phyloP scores from a whole-genome alignment of 2,113 vertebrate species.

The Lipotes vexillifer region DNA sequence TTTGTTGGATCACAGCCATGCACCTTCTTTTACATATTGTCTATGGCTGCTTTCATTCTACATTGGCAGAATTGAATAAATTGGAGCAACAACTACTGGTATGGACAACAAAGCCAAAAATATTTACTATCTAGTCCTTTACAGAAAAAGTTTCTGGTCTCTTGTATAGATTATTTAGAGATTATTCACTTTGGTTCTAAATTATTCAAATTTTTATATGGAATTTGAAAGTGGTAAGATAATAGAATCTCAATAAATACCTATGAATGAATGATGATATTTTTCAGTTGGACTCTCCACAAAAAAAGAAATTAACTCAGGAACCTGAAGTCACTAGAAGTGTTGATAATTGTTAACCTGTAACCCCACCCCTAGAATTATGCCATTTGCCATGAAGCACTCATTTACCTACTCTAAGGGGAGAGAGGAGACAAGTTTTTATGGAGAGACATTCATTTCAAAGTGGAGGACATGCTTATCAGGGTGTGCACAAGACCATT shows the following conservation, averaged over 20 bases:
- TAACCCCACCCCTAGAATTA: neutral
- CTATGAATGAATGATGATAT: neutral
- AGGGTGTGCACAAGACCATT: neutral
- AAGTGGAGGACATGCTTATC: neutral
- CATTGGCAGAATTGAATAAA: neutral
- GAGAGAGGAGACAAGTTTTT: neutral
- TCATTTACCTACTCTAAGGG: neutral
- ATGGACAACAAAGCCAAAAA: neutral
- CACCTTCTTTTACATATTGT: neutral
- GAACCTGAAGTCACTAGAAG: neutral
- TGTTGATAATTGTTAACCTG: neutral
- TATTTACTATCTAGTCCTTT: neutral
- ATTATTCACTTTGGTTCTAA: neutral
- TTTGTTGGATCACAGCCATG: neutral
- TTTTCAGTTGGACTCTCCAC: neutral
- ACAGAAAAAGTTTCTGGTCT: neutral
- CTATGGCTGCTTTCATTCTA: neutral
- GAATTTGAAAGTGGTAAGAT: neutral
- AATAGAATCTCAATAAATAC: neutral
- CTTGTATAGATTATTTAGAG: neutral
- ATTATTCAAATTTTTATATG: neutral
- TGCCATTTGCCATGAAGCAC: neutral
- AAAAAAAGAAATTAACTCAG: conserved; percentile 10
- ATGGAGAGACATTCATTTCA: neutral
- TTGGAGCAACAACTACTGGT: neutral